phyloP scores from a whole-genome alignment of 1,140 invertebrate genomes.

The Diabrotica virgifera region DNA sequence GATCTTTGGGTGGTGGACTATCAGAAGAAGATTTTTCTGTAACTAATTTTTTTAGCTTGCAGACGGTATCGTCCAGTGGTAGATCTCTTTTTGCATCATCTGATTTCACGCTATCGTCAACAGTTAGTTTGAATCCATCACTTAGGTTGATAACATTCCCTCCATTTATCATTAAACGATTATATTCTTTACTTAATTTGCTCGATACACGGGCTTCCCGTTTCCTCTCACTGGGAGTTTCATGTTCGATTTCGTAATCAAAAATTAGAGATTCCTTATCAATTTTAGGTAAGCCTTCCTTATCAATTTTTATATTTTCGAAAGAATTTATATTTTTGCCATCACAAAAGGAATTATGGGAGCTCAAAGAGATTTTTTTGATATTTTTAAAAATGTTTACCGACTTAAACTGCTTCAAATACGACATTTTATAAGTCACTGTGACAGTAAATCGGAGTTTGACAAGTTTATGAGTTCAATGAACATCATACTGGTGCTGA shows the following conservation, averaged over 20 bases:
- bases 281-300: too few relatives aligned
- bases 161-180: not conserved
- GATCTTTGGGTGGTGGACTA: not conserved
- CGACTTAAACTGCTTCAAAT: too few relatives aligned
- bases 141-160: not conserved
- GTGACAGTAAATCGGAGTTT: too few relatives aligned
- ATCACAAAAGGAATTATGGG: too few relatives aligned
- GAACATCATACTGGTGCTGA: too few relatives aligned
- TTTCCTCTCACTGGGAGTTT: constrained; percentile 14
- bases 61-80: not conserved
- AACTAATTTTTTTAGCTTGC: not conserved
- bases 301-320: too few relatives aligned
- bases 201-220: constrained; percentile 17
- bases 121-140: not conserved
- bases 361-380: too few relatives aligned
- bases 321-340: too few relatives aligned
- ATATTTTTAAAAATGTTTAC: too few relatives aligned
- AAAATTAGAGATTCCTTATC: not conserved
- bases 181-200: constrained; percentile 21
- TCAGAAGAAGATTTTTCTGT: not conserved
- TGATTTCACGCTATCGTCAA: not conserved
- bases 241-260: not conserved
- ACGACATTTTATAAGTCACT: too few relatives aligned
- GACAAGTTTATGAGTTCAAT: too few relatives aligned
- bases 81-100: not conserved